Evolutionary conservation across 2,113 vertebrate genomes (phyloP).

Genomic region (Marmota monax): DNA sequence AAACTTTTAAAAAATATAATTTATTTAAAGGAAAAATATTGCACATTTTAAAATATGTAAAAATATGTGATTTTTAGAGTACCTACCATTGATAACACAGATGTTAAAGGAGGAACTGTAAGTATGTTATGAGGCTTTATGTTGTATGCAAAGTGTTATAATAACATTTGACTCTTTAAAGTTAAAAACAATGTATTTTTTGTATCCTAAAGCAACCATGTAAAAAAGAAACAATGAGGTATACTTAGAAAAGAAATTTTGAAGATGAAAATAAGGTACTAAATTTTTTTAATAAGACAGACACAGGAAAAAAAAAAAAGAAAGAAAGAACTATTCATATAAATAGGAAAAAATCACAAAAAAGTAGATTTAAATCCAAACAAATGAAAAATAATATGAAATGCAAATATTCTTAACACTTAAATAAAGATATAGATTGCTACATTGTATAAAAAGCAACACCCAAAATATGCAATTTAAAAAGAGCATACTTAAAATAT

Average conservation of each 20-base stretch:
- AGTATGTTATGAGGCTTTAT: background rate
- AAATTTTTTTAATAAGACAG: background rate
- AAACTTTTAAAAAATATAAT: background rate
- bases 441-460: background rate
- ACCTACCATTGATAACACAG: background rate
- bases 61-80: background rate
- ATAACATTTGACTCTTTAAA: background rate
- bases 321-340: background rate
- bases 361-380: background rate
- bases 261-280: background rate
- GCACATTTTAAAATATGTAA: background rate
- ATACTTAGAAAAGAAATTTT: background rate
- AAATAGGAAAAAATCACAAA: background rate
- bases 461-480: background rate
- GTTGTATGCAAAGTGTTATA: background rate
- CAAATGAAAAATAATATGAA: background rate
- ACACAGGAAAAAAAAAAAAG: background rate
- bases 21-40: background rate
- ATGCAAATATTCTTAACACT: background rate
- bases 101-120: background rate
- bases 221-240: background rate
- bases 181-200: background rate
- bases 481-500: background rate
- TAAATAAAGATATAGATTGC: background rate
- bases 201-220: background rate